A percentile compares a stretch with the other conserved stretches of the same genome.
phyloP scores from a whole-genome alignment of 2,797 vertebrate species.

The Diglossa cyanea region DNA sequence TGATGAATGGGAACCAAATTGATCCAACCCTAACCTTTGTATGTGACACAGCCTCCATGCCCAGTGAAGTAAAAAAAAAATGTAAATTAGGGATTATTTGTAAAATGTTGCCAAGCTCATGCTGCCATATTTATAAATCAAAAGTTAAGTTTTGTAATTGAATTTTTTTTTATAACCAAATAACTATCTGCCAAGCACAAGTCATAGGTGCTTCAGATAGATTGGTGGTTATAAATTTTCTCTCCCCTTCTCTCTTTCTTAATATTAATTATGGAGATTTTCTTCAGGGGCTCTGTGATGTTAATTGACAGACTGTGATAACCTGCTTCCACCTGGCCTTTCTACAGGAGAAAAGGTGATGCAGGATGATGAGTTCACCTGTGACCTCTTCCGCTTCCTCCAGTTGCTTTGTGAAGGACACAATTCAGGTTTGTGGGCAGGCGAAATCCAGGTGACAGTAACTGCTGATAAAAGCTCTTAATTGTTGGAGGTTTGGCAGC shows the following conservation, averaged over 20 bases:
- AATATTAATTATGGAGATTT: neutral
- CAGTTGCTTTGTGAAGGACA: slow-evolving; percentile 96
- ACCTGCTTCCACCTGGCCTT: slow-evolving; percentile 58
- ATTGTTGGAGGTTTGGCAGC: neutral
- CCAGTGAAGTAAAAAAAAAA: neutral
- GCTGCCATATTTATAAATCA: slow-evolving; percentile 59
- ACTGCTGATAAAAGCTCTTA: neutral
- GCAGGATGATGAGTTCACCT: slow-evolving; percentile 95
- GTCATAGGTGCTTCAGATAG: slow-evolving; percentile 65
- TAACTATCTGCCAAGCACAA: slow-evolving; percentile 70
- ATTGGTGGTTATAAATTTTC: slow-evolving; percentile 34
- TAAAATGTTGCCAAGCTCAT: slow-evolving; percentile 78
- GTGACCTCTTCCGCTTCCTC: slow-evolving; percentile 97
- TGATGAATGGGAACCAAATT: neutral
- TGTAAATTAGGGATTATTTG: neutral
- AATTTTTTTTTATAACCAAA: slow-evolving; percentile 19
- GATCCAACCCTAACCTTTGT: neutral
- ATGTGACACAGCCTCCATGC: neutral
- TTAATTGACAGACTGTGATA: neutral
- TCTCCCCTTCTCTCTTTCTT: neutral
- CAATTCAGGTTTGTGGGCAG: slow-evolving; percentile 86
- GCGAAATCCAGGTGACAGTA: neutral
- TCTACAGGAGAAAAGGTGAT: slow-evolving; percentile 94
- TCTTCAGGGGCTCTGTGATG: neutral
- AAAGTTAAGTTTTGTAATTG: slow-evolving; percentile 6